Conservation (phyloP, 2,888 invertebrate genomes). For the Acanthococcus lagerstroemiae region DNA sequence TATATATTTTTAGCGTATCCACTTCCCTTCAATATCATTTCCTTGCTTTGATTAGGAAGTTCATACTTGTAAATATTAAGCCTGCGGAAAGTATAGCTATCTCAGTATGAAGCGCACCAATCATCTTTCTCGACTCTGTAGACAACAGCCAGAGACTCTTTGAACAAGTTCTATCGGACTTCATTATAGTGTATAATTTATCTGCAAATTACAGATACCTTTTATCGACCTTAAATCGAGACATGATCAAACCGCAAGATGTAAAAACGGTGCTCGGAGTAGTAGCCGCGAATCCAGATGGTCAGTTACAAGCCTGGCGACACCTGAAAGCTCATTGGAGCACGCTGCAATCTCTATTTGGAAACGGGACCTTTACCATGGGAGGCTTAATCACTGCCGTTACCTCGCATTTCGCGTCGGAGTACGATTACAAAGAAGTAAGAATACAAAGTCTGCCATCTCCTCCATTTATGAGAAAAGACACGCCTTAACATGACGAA, state of each 20-base stretch:
- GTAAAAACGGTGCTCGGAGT: constrained; percentile 60
- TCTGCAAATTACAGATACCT: constrained; percentile 51
- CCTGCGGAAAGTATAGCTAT: too few species aligned
- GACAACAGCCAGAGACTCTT: too few species aligned
- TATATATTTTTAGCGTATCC: too few species aligned
- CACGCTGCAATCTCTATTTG: constrained; percentile 52
- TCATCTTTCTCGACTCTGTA: too few species aligned
- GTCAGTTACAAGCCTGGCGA: constrained; percentile 60
- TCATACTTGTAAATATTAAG: too few species aligned
- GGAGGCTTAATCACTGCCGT: constrained; percentile 55
- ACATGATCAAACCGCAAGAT: constrained; percentile 58
- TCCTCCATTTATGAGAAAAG: neutral
- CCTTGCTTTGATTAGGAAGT: too few species aligned
- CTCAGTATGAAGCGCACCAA: too few species aligned
- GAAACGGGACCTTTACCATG: constrained; percentile 54
- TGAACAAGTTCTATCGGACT: too few species aligned
- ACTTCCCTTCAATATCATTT: too few species aligned
- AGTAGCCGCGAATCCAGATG: constrained; percentile 62
- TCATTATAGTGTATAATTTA: neutral
- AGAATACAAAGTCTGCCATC: constrained; percentile 31
- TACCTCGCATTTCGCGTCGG: constrained; percentile 57
- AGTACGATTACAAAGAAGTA: constrained; percentile 65
- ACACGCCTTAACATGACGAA: neutral
- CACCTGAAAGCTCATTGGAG: constrained; percentile 62
- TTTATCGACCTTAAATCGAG: constrained; percentile 58